Evolutionary conservation across 92 coral and sea anemone species (phyloP).

Genomic region (Epizoanthus ramosus): DNA sequence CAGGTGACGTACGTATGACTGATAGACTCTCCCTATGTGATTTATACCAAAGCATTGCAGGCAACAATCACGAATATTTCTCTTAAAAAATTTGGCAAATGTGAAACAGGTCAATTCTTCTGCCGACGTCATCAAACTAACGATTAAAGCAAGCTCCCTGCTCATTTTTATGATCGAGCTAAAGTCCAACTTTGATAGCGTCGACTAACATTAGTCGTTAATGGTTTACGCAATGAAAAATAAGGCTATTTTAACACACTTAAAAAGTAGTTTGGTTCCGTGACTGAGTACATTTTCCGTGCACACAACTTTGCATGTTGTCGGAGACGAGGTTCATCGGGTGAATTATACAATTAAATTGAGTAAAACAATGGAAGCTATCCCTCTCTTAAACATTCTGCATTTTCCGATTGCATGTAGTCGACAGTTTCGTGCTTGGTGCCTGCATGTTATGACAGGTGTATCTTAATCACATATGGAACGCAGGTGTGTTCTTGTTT

Average conservation of each 20-base stretch:
- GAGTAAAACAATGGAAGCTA: background rate
- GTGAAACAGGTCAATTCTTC: conserved; percentile 28
- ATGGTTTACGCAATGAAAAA: background rate
- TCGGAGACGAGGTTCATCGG: background rate
- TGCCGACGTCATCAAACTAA: background rate
- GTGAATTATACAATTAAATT: background rate
- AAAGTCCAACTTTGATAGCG: background rate
- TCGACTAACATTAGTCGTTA: background rate
- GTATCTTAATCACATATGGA: too few species aligned
- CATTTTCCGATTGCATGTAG: conserved; percentile 24
- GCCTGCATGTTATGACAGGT: too few species aligned
- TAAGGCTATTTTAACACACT: background rate
- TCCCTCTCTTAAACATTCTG: background rate
- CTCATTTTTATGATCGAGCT: conserved; percentile 4
- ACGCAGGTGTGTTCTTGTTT: too few species aligned
- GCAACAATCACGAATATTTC: background rate
- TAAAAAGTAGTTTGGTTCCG: conserved; percentile 24
- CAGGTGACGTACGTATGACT: background rate
- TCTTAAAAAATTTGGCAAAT: conserved; percentile 27
- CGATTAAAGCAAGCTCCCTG: conserved; percentile 2
- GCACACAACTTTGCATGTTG: conserved; percentile 44
- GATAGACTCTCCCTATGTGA: conserved; percentile 1
- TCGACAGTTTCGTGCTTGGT: too few species aligned
- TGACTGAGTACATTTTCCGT: conserved; percentile 1
- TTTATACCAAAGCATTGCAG: background rate